Conservation (phyloP, 2,888 invertebrate species). For the Lymantria dispar region DNA sequence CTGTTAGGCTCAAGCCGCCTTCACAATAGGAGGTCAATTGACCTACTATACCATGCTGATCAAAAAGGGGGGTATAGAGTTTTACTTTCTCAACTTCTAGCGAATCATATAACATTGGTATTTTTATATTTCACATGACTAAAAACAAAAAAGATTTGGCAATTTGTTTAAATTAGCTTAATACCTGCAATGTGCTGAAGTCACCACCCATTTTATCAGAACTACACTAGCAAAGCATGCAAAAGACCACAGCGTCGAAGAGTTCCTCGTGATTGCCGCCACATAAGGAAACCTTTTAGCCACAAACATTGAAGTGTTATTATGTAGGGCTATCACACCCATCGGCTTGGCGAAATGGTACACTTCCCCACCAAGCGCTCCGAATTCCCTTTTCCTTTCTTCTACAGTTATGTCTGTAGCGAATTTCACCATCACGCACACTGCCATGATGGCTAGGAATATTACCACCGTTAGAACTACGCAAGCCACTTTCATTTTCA, state of each 20-base stretch:
- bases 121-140: too few relatives aligned
- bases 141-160: too few relatives aligned
- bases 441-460: slow-evolving; percentile 58
- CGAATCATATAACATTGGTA: too few relatives aligned
- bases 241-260: slow-evolving; percentile 51
- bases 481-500: slow-evolving; percentile 61
- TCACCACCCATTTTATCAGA: slow-evolving; percentile 61
- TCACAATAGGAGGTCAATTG: too few relatives aligned
- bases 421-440: slow-evolving; percentile 72
- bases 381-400: slow-evolving; percentile 46
- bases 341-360: slow-evolving; percentile 47
- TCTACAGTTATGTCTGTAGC: slow-evolving; percentile 65
- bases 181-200: slow-evolving; percentile 62
- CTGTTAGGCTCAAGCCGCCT: too few relatives aligned
- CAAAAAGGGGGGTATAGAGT: too few relatives aligned
- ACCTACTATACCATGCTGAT: too few relatives aligned
- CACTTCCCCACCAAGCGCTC: slow-evolving; percentile 28
- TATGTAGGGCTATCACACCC: slow-evolving; percentile 51
- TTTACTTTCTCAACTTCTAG: too few relatives aligned
- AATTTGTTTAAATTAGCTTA: too few relatives aligned
- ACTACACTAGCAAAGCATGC: slow-evolving; percentile 66
- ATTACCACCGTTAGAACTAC: slow-evolving; percentile 55
- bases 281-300: slow-evolving; percentile 59
- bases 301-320: slow-evolving; percentile 33
- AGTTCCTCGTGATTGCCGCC: slow-evolving; percentile 58